These are phyloP conservation scores for Amblyjoppa fuscipennis DNA, from an alignment of 2,888 invertebrate genomes.

Conservation along the genomic window DNA sequence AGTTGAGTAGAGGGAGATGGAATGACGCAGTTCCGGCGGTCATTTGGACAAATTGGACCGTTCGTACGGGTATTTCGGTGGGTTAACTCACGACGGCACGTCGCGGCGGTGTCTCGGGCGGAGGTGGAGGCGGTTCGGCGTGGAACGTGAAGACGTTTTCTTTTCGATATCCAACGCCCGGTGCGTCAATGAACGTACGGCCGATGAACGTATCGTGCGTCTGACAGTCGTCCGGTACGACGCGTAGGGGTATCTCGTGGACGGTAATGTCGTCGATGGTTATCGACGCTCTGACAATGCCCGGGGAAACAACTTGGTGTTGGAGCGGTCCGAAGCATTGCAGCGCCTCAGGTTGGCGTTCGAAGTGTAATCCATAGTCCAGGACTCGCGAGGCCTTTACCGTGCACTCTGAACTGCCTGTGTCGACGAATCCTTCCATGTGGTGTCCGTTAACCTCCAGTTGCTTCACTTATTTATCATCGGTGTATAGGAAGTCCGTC, in stretches of 20 bases:
- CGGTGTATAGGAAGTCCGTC: background rate
- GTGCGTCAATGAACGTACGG: slow-evolving; percentile 29
- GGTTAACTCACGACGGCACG: background rate
- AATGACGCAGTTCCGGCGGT: background rate
- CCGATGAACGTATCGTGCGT: slow-evolving; percentile 48
- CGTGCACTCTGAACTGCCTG: slow-evolving; percentile 72
- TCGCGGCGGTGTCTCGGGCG: background rate
- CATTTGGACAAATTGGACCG: slow-evolving; percentile 15
- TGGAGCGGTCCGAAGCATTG: slow-evolving; percentile 29
- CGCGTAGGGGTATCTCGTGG: background rate
- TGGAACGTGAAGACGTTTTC: background rate
- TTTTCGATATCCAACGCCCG: slow-evolving; percentile 6
- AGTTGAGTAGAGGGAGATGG: background rate
- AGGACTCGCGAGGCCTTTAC: slow-evolving; percentile 64
- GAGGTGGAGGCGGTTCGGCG: background rate
- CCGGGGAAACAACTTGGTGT: background rate
- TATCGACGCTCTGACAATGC: slow-evolving; percentile 21
- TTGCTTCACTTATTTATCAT: slow-evolving; percentile 14
- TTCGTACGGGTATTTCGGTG: background rate
- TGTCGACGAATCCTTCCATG: slow-evolving; percentile 63
- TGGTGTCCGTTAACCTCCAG: slow-evolving; percentile 10
- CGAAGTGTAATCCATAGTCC: slow-evolving; percentile 36
- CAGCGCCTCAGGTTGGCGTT: background rate
- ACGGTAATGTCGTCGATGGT: slow-evolving; percentile 39
- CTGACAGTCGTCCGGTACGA: slow-evolving; percentile 52